These are phyloP conservation scores for Iselma pallidipennis DNA, from an alignment of 2,888 invertebrate genomes.

Conservation along the genomic window DNA sequence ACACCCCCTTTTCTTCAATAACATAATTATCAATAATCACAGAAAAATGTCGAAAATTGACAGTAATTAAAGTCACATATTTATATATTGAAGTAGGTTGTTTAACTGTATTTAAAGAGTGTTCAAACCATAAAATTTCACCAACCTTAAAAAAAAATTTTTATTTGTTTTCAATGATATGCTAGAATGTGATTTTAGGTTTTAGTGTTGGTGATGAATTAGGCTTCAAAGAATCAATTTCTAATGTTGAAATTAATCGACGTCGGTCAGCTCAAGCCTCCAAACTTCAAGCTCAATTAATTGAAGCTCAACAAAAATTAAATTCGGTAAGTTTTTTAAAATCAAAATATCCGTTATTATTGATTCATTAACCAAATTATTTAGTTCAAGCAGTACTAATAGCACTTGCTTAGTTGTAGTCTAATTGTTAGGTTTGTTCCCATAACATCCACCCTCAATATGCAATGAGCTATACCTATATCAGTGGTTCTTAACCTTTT, in stretches of 20 bases:
- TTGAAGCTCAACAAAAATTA: conserved; percentile 43
- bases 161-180: conserved; percentile 6
- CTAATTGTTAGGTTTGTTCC: too few species aligned
- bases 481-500: too few species aligned
- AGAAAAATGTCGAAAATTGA: background rate
- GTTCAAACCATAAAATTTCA: background rate
- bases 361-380: too few species aligned
- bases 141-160: background rate
- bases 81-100: background rate
- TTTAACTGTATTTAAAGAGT: background rate
- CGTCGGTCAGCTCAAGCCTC: conserved; percentile 56
- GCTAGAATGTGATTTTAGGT: conserved; percentile 61
- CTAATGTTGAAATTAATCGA: conserved; percentile 73
- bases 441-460: too few species aligned
- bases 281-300: conserved; percentile 47
- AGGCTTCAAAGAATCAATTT: conserved; percentile 81
- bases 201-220: conserved; percentile 86
- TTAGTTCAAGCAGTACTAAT: too few species aligned
- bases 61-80: background rate
- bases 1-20: background rate
- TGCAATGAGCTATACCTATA: too few species aligned
- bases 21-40: background rate
- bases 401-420: too few species aligned
- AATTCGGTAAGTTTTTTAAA: conserved; percentile 16
- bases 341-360: too few species aligned